Base-by-base conservation (phyloP, 2,888 invertebrate genomes). In the Agrochola macilenta region DNA sequence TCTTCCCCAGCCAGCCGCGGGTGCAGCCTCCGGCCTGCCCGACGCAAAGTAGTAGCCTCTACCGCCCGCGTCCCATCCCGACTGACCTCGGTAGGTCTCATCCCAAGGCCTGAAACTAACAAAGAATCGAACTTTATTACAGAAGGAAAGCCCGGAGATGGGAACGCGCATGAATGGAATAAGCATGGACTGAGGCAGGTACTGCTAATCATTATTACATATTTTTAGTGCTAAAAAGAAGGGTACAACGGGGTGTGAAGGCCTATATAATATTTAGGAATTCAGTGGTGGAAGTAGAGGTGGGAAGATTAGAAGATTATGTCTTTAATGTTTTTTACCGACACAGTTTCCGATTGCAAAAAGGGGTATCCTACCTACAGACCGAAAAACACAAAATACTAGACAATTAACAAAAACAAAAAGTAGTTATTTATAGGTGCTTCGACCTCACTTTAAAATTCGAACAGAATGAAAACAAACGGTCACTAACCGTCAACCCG, bases 11-110 rank as follows among this genome's bases (percentile, higher is more conserved):
- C 93, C 91, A 61, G 87, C 77, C 39, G 93, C 92, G 0, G 94
- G 89, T 3, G 92, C 91, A 0, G 93, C 89, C 7, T 97, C 97
- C 2, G 97, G 97, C 20, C 97, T 93, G 0, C 97, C 97, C 26
- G 97, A 96, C 35, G 97, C 97, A 92, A 97, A 97, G 92, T 97
- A 97, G 91, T 97, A 97, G 66, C 97, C 97, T 68, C 97, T 93
- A 39, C 97, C 97, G 57, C 97, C 97, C 60, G 96, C 97, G 91
- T 97, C 97, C 95, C 97, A 97, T 12, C 97, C 97, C 1, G 97
- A 96, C 87, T 97, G 97, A 2, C 97, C 97, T 65, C 97, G 97
- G 86, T 97, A 97, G 14, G 97, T 97, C 90, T 97, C 97, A 88
- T 97, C 97, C 96, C 97, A 97, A 0, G 97, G 97, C 75, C 97